Percentiles rank a stretch among this genome's conserved stretches.
Evolutionary conservation across 2,113 vertebrate genomes (phyloP).

Genomic region (Micromys minutus): DNA sequence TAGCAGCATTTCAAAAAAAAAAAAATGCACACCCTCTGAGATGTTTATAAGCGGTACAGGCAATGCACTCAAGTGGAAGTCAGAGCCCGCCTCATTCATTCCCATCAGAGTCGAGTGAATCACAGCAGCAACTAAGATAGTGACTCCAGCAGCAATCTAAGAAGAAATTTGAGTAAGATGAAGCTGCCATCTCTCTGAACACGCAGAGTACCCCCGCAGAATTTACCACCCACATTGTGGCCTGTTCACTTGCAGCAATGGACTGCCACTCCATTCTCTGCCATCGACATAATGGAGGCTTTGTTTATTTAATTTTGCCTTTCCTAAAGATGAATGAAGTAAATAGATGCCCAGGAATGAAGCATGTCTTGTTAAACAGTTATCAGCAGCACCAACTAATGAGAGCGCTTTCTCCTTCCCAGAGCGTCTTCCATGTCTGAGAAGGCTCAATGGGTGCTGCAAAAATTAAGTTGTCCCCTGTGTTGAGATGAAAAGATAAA

Average conservation of each 20-base stretch:
- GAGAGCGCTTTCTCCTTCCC: background rate
- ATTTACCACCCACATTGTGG: background rate
- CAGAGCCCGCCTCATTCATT: background rate
- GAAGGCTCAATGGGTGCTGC: background rate
- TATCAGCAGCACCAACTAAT: background rate
- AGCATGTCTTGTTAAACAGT: background rate
- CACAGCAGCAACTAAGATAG: background rate
- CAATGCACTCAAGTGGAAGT: slow-evolving; percentile 37
- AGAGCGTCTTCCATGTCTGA: background rate
- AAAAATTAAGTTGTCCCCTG: background rate
- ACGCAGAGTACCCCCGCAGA: background rate
- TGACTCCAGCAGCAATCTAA: slow-evolving; percentile 58
- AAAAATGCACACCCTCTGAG: background rate
- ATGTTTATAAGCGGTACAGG: slow-evolving; percentile 2
- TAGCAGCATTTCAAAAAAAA: background rate
- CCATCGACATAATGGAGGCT: background rate
- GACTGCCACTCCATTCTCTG: background rate
- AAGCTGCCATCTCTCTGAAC: background rate
- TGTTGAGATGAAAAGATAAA: background rate
- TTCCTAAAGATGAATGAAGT: background rate
- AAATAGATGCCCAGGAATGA: background rate
- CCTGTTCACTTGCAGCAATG: background rate
- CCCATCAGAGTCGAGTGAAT: slow-evolving; percentile 56
- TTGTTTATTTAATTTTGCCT: background rate
- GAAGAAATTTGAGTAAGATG: slow-evolving; percentile 16